phyloP scores from a whole-genome alignment of 1,140 invertebrate genomes.

The Drepana arcuata region DNA sequence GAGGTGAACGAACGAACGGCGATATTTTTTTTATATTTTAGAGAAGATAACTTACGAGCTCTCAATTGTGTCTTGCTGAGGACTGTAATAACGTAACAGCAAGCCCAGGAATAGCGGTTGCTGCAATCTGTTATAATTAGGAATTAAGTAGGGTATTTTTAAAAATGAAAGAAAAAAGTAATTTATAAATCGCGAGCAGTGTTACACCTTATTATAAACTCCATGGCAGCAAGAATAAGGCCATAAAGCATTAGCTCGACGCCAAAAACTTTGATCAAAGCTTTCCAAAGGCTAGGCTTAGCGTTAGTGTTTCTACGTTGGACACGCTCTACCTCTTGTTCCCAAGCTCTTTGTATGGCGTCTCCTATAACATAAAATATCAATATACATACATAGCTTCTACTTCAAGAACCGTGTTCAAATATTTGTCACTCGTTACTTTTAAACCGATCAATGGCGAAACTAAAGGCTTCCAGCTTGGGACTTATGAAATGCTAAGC shows the following conservation, averaged over 20 bases:
- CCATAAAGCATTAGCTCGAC: conserved; percentile 60
- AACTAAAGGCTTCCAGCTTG: too few species aligned
- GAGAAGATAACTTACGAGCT: conserved; percentile 39
- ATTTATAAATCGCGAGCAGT: too few species aligned
- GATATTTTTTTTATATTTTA: too few species aligned
- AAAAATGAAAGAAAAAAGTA: too few species aligned
- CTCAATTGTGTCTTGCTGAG: conserved; percentile 32
- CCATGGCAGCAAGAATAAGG: conserved; percentile 64
- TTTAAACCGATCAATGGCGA: too few species aligned
- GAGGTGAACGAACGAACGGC: too few species aligned
- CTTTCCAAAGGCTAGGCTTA: conserved; percentile 61
- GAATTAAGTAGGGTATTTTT: too few species aligned
- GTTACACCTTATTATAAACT: conserved; percentile 71
- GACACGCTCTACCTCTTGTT: conserved; percentile 46
- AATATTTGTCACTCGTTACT: too few species aligned
- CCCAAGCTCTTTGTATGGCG: conserved; percentile 72
- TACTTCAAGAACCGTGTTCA: too few species aligned
- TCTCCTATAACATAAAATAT: conserved; percentile 59
- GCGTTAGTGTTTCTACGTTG: conserved; percentile 3
- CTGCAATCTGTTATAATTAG: conserved; percentile 56
- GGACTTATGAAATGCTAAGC: too few species aligned
- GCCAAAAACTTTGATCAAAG: conserved; percentile 64
- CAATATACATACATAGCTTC: too few species aligned
- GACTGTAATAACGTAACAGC: conserved; percentile 51
- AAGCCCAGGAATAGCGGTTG: conserved; percentile 57